Conservation (phyloP, 2,888 invertebrate species). For the Caenorhabditis sp. region DNA sequence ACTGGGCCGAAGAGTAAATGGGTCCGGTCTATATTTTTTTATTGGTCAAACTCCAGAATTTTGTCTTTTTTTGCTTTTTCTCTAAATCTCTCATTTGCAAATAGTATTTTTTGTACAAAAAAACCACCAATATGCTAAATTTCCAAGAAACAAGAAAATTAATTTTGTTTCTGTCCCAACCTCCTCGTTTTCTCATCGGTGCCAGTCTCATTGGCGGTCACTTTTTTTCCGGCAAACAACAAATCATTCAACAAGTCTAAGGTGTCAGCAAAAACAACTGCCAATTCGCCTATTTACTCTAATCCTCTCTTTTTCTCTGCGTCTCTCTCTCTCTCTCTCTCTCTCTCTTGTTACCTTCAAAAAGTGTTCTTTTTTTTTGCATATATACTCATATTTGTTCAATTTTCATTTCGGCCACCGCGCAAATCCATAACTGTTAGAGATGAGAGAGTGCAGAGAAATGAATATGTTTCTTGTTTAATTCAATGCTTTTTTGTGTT, state of each 20-base stretch:
- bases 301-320: constrained; percentile 8
- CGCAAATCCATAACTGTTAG: neutral
- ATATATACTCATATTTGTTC: too few relatives aligned
- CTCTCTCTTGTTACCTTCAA: constrained; percentile 3
- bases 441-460: neutral
- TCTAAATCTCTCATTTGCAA: too few relatives aligned
- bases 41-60: too few relatives aligned
- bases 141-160: too few relatives aligned
- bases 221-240: neutral
- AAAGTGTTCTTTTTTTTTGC: neutral
- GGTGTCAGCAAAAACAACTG: constrained; percentile 2
- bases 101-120: too few relatives aligned
- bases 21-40: too few relatives aligned
- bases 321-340: constrained; percentile 7
- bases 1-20: too few relatives aligned
- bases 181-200: neutral
- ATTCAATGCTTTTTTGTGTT: neutral
- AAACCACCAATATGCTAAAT: too few relatives aligned
- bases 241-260: constrained; percentile 3
- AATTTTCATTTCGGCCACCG: neutral
- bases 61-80: too few relatives aligned
- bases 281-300: constrained; percentile 3
- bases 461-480: neutral
- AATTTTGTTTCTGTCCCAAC: too few relatives aligned
- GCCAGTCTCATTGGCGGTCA: constrained; percentile 1